Conservation (phyloP, 2,113 vertebrate genomes). For the Fukomys damarensis region DNA sequence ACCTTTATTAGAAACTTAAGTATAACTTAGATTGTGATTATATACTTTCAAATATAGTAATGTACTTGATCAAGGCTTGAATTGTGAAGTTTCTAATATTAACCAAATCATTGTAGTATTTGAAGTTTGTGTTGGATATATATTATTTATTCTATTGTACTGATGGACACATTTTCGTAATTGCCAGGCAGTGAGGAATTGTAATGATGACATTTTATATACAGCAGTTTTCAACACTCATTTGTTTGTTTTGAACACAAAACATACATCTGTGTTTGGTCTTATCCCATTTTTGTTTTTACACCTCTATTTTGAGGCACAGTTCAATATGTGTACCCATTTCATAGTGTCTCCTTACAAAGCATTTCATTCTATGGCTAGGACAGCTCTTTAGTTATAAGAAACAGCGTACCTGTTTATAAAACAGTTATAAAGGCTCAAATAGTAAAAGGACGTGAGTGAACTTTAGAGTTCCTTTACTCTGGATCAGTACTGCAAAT, state of each 20-base stretch:
- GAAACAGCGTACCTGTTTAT: neutral
- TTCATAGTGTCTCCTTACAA: neutral
- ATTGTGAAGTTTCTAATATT: neutral
- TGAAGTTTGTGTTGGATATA: neutral
- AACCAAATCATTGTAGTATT: neutral
- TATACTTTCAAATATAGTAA: neutral
- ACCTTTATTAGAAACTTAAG: neutral
- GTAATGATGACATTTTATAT: neutral
- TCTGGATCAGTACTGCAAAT: neutral
- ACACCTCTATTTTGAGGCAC: neutral
- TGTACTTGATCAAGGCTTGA: neutral
- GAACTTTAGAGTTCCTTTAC: neutral
- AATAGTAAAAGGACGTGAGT: neutral
- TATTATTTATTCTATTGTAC: neutral
- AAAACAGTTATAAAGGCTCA: neutral
- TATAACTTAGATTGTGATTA: neutral
- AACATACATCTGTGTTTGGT: neutral
- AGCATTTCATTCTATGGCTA: neutral
- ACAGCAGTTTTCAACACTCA: neutral
- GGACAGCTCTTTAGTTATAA: neutral
- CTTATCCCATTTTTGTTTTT: neutral
- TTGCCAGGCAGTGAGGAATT: neutral
- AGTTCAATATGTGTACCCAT: neutral
- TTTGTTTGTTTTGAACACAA: neutral
- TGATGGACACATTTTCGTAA: neutral